These are phyloP conservation scores for Heliothis peltigera DNA, from an alignment of 2,888 invertebrate species.

Conservation along the genomic window DNA sequence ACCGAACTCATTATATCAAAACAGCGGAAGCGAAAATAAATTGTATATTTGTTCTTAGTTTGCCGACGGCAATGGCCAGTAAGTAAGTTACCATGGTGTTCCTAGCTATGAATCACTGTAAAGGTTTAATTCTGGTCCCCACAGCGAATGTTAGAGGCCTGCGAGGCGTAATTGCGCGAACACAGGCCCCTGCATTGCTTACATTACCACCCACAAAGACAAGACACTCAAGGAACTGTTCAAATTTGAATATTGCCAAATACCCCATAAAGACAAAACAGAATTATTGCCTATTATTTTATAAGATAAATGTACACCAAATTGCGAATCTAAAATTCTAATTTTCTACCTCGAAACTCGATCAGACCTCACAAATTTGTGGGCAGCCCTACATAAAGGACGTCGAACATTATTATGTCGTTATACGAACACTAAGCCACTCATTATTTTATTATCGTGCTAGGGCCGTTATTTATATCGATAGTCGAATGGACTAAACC, in stretches of 20 bases:
- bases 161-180: conserved; percentile 70
- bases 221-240: conserved; percentile 4
- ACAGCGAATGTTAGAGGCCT: conserved; percentile 57
- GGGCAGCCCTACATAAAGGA: conserved; percentile 46
- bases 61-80: conserved; percentile 8
- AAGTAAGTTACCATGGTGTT: conserved; percentile 18
- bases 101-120: conserved; percentile 50
- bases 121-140: conserved; percentile 43
- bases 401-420: conserved; percentile 69
- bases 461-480: conserved; percentile 73
- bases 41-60: conserved; percentile 43
- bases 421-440: conserved; percentile 68
- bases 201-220: conserved; percentile 40
- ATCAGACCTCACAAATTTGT: conserved; percentile 12
- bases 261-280: conserved; percentile 34
- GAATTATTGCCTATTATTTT: conserved; percentile 35
- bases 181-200: conserved; percentile 35
- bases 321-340: conserved; percentile 35
- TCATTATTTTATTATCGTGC: conserved; percentile 82
- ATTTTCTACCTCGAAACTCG: conserved; percentile 20
- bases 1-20: conserved; percentile 13
- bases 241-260: conserved; percentile 42
- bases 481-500: conserved; percentile 66
- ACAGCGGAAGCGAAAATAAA: conserved; percentile 47
- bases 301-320: conserved; percentile 32